These are phyloP conservation scores for Equus przewalskii DNA, from an alignment of 2,113 vertebrate species.

Conservation along the genomic window DNA sequence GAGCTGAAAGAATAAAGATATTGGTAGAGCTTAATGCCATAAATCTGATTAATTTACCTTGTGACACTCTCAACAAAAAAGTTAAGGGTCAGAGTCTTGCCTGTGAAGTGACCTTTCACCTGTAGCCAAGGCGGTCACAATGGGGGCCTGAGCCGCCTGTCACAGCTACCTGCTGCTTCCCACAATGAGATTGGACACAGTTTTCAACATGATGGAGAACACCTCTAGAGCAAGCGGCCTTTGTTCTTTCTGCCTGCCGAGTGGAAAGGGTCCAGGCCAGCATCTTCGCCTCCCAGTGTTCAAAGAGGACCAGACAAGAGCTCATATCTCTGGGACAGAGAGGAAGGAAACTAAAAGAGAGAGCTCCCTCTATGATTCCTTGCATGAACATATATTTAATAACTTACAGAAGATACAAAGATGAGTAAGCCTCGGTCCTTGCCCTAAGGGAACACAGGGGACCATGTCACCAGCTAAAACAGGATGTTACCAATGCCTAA, in stretches of 20 bases:
- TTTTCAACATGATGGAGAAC: conserved; percentile 94
- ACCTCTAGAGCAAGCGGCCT: conserved; percentile 79
- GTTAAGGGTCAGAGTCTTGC: conserved; percentile 90
- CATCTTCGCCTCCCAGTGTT: neutral
- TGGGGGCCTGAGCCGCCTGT: conserved; percentile 89
- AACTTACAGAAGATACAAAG: neutral
- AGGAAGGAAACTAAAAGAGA: neutral
- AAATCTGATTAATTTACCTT: conserved; percentile 92
- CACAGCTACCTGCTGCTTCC: conserved; percentile 97
- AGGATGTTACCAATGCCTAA: neutral
- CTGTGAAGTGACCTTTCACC: conserved; percentile 94
- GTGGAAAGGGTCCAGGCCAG: neutral
- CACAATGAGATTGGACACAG: conserved; percentile 96
- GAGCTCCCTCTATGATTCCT: neutral
- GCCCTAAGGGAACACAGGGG: neutral
- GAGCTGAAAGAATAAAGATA: conserved; percentile 86
- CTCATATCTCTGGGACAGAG: neutral
- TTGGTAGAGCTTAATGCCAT: conserved; percentile 84
- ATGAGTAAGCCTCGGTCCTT: neutral
- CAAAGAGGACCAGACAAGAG: neutral
- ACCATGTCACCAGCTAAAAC: neutral
- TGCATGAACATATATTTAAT: neutral
- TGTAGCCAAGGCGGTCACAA: conserved; percentile 89
- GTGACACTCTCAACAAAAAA: conserved; percentile 91
- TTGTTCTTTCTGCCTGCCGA: conserved; percentile 49